A percentile compares a stretch with the other conserved stretches of the same genome.
Evolutionary conservation across 2,113 vertebrate species (phyloP).

Genomic region (Colinus virginianus): DNA sequence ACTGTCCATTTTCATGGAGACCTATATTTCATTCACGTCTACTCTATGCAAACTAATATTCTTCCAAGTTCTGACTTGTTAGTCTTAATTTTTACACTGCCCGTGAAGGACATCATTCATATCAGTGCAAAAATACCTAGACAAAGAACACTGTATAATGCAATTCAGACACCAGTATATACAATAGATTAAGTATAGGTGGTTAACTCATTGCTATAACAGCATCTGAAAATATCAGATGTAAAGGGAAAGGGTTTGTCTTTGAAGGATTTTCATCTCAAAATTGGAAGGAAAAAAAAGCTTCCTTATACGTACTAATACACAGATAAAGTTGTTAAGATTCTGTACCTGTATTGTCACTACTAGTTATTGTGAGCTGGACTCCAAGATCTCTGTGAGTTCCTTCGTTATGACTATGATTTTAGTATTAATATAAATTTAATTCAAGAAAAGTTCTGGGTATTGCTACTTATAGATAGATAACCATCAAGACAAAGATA

Average conservation of each 20-base stretch:
- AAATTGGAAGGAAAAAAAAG: not conserved
- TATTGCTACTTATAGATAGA: not conserved
- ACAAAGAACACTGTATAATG: fast-evolving
- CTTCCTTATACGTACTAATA: not conserved
- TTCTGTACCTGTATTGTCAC: not conserved
- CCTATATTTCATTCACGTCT: not conserved
- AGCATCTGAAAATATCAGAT: not conserved
- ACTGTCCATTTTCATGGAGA: not conserved
- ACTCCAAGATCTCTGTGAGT: not conserved
- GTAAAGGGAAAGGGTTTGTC: not conserved
- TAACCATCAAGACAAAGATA: not conserved
- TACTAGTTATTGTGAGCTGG: not conserved
- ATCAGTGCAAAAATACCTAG: not conserved
- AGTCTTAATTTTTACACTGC: not conserved
- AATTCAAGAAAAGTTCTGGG: not conserved
- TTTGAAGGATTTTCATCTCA: not conserved
- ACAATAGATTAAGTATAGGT: not conserved
- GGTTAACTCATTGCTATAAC: not conserved
- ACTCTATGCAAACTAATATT: not conserved
- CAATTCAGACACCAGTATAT: not conserved
- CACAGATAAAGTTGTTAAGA: not conserved
- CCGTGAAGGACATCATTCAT: not conserved
- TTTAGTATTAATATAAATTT: not conserved
- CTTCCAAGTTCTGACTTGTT: not conserved
- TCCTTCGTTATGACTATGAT: not conserved